Evolutionary conservation across 2,888 invertebrate species (phyloP).

Genomic region (Drepana falcataria): DNA sequence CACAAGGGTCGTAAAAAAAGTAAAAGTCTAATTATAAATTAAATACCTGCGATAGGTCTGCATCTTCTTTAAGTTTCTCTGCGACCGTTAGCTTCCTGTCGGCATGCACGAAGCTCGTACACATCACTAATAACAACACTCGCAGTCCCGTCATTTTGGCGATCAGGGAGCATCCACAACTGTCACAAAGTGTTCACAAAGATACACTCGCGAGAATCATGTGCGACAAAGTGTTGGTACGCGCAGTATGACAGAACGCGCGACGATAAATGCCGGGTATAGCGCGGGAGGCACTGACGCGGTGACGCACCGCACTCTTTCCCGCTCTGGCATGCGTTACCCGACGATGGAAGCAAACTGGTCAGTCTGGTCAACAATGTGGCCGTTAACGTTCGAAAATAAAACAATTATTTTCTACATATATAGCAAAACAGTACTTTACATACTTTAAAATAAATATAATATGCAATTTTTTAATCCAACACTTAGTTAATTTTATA

Average conservation of each 20-base stretch:
- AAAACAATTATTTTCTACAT: conserved; percentile 21
- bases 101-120: conserved; percentile 41
- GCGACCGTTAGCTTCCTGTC: conserved; percentile 75
- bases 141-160: conserved; percentile 49
- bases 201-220: conserved; percentile 60
- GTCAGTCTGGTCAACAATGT: conserved; percentile 44
- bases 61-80: conserved; percentile 81
- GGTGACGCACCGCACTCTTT: conserved; percentile 42
- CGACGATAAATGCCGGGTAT: conserved; percentile 59
- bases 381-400: conserved; percentile 54
- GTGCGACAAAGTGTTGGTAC: conserved; percentile 24
- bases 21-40: conserved; percentile 1
- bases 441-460: no score
- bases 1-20: no score
- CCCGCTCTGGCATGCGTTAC: conserved; percentile 46
- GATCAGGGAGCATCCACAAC: conserved; percentile 42
- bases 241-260: conserved; percentile 46
- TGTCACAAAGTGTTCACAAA: conserved; percentile 44
- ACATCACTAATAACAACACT: conserved; percentile 66
- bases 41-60: conserved; percentile 83
- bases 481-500: no score
- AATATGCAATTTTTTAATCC: no score
- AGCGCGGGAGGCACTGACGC: conserved; percentile 48
- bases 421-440: background rate
- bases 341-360: conserved; percentile 36